Evolutionary conservation across 2,888 invertebrate genomes (phyloP).

Genomic region (Phengaris alcon): DNA sequence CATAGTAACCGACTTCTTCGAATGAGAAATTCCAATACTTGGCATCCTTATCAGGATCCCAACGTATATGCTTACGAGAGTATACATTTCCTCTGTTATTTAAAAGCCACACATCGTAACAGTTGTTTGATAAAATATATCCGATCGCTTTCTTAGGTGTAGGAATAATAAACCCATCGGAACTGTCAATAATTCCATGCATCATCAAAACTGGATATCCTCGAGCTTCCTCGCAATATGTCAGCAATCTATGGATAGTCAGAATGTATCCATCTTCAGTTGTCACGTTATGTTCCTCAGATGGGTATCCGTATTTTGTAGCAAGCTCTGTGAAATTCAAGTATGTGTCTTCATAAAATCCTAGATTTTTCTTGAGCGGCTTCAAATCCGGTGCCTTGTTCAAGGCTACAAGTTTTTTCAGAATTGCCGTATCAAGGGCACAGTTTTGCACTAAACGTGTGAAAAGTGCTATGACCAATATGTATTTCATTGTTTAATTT

Average conservation of each 20-base stretch:
- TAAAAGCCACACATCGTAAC: constrained; percentile 68
- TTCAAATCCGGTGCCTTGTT: constrained; percentile 51
- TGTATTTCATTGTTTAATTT: not conserved
- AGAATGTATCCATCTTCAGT: constrained; percentile 50
- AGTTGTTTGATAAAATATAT: constrained; percentile 61
- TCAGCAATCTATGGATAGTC: constrained; percentile 42
- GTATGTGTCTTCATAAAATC: constrained; percentile 61
- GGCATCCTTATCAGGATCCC: constrained; percentile 53
- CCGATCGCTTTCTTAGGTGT: constrained; percentile 55
- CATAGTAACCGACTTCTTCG: constrained; percentile 84
- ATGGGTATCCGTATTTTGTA: constrained; percentile 43
- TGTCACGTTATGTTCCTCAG: constrained; percentile 44
- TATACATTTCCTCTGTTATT: constrained; percentile 80
- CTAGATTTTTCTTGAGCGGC: constrained; percentile 52
- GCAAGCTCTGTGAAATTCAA: constrained; percentile 46
- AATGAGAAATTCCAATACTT: constrained; percentile 78
- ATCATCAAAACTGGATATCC: constrained; percentile 45
- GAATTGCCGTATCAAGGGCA: not conserved
- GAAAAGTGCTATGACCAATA: not conserved
- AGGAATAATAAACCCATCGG: constrained; percentile 49
- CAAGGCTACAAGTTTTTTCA: not conserved
- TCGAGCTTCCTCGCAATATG: constrained; percentile 46
- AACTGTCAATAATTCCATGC: constrained; percentile 51
- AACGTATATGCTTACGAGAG: constrained; percentile 69
- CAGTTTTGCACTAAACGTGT: not conserved